Evolutionary conservation across 2,888 invertebrate genomes (phyloP).

Genomic region (Gastracanthus pulcherrimus): DNA sequence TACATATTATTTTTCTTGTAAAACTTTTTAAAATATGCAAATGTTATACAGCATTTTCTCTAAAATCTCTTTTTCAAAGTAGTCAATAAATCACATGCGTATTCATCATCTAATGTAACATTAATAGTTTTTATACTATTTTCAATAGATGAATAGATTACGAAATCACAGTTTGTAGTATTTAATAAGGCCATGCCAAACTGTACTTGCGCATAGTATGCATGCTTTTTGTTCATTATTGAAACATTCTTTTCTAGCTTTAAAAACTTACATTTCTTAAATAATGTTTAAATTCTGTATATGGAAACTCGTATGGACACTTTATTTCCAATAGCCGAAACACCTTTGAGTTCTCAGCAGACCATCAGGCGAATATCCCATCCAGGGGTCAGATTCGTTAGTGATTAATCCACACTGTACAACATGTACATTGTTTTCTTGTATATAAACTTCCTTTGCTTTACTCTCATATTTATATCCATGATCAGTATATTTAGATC

Average conservation of each 20-base stretch:
- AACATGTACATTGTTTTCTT: background rate
- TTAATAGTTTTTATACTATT: conserved; percentile 34
- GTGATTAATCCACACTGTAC: conserved; percentile 2
- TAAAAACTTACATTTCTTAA: background rate
- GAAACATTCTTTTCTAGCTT: conserved; percentile 16
- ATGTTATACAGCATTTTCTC: conserved; percentile 45
- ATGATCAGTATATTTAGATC: conserved; percentile 23
- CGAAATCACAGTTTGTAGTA: conserved; percentile 53
- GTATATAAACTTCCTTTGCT: background rate
- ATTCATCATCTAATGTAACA: conserved; percentile 51
- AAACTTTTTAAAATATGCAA: conserved; percentile 4
- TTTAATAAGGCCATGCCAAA: conserved; percentile 56
- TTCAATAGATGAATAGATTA: conserved; percentile 51
- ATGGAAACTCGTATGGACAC: conserved; percentile 10
- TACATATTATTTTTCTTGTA: no score
- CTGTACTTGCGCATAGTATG: conserved; percentile 57
- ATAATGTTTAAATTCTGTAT: background rate
- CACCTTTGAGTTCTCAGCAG: background rate
- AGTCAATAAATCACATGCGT: background rate
- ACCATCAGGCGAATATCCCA: conserved; percentile 35
- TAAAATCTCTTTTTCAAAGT: conserved; percentile 55
- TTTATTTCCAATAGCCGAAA: background rate
- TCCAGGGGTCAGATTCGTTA: conserved; percentile 13
- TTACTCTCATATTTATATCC: conserved; percentile 29
- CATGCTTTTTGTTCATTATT: conserved; percentile 44